Percentiles rank a stretch among this genome's conserved stretches.
phyloP scores from a whole-genome alignment of 2,797 vertebrate genomes.

The Poecilia velifera region DNA sequence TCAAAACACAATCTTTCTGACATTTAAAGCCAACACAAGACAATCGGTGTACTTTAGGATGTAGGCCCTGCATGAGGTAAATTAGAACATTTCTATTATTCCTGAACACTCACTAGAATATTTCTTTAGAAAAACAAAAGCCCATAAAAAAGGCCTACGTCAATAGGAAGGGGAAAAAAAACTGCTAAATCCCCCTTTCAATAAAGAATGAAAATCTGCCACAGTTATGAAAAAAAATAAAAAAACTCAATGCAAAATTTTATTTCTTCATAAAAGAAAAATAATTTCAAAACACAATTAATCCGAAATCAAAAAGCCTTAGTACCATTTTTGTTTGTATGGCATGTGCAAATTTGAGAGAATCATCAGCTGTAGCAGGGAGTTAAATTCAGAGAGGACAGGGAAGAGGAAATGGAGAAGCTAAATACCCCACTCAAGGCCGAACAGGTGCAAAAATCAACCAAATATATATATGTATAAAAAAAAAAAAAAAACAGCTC shows the following conservation, averaged over 20 bases:
- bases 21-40: constrained; percentile 82
- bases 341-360: constrained; percentile 44
- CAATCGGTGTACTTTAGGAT: constrained; percentile 77
- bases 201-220: constrained; percentile 45
- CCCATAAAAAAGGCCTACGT: constrained; percentile 73
- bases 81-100: constrained; percentile 83
- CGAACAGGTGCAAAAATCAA: constrained; percentile 72
- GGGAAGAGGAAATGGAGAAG: constrained; percentile 48
- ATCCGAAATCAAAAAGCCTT: constrained; percentile 68
- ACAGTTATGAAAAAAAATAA: constrained; percentile 41
- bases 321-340: constrained; percentile 71
- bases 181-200: constrained; percentile 37
- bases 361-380: constrained; percentile 43
- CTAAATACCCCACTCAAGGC: constrained; percentile 67
- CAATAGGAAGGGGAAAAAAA: constrained; percentile 34
- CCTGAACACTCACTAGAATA: constrained; percentile 75
- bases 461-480: constrained; percentile 29
- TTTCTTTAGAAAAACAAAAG: constrained; percentile 70
- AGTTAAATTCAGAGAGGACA: constrained; percentile 11
- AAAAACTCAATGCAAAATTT: constrained; percentile 26
- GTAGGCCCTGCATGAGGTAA: constrained; percentile 79
- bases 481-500: constrained; percentile 1
- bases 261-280: constrained; percentile 67
- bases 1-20: constrained; percentile 82
- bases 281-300: constrained; percentile 57